Evolutionary conservation across 2,113 vertebrate species (phyloP).

Genomic region (Gobius niger): DNA sequence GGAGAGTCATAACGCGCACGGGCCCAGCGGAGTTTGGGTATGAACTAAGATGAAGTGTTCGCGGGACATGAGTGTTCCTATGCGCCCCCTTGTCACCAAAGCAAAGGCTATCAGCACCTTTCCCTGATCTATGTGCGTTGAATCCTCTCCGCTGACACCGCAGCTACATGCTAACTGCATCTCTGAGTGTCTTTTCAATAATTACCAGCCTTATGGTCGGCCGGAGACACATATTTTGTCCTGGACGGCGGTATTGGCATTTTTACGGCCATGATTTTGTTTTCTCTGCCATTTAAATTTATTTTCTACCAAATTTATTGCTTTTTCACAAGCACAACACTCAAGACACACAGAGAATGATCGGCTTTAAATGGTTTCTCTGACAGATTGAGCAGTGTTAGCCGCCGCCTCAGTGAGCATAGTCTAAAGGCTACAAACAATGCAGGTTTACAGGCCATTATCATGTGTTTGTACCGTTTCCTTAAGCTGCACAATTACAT

Average conservation of each 20-base stretch:
- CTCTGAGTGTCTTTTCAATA: constrained; percentile 58
- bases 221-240: constrained; percentile 57
- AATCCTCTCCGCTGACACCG: constrained; percentile 61
- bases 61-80: constrained; percentile 55
- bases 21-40: constrained; percentile 45
- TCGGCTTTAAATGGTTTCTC: constrained; percentile 14
- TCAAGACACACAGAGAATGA: constrained; percentile 21
- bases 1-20: constrained; percentile 54
- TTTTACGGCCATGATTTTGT: constrained; percentile 76
- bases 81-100: constrained; percentile 58
- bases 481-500: no score
- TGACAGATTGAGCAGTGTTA: constrained; percentile 15
- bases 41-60: constrained; percentile 70
- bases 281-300: constrained; percentile 69
- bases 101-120: constrained; percentile 52
- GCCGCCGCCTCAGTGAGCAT: neutral
- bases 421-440: neutral
- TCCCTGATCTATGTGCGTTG: constrained; percentile 70
- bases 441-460: neutral
- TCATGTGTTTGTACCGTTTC: neutral
- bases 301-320: constrained; percentile 48
- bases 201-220: constrained; percentile 55
- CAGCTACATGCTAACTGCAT: constrained; percentile 44
- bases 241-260: constrained; percentile 68
- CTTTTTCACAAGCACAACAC: constrained; percentile 48